Conservation (phyloP, 2,888 invertebrate species). For the Anoplius nigerrimus region DNA sequence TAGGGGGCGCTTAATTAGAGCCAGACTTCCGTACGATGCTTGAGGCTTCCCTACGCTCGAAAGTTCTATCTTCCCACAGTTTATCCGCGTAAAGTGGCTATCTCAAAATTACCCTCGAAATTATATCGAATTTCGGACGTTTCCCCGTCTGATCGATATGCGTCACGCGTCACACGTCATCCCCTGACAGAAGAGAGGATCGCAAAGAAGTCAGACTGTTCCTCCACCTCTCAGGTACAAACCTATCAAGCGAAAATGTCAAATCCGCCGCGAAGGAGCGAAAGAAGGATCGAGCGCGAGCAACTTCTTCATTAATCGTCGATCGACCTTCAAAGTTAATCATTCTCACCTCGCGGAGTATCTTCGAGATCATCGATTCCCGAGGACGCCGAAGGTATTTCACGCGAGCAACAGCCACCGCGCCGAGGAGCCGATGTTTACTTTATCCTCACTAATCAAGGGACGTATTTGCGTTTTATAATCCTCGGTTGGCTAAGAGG, state of each 20-base stretch:
- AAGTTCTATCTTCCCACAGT: constrained; percentile 70
- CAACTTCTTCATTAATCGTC: not conserved
- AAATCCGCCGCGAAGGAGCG: not conserved
- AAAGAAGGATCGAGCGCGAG: not conserved
- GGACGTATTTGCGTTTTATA: constrained; percentile 75
- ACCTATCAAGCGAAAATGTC: not conserved
- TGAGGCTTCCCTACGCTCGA: constrained; percentile 70
- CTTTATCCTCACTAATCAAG: constrained; percentile 73
- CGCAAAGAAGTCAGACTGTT: not conserved
- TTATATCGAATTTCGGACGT: constrained; percentile 61
- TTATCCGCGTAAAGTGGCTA: constrained; percentile 73
- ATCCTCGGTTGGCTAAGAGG: constrained; percentile 72
- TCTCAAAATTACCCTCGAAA: constrained; percentile 66
- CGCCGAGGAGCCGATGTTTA: constrained; percentile 67
- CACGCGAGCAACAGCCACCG: constrained; percentile 52
- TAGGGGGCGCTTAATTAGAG: constrained; percentile 74
- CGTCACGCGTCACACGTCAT: not conserved
- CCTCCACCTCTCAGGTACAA: too few relatives aligned
- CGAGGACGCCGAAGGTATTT: constrained; percentile 28
- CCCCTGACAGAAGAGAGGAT: not conserved
- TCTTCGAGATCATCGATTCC: not conserved
- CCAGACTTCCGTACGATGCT: constrained; percentile 74
- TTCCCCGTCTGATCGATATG: constrained; percentile 19
- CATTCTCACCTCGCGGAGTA: too few relatives aligned
- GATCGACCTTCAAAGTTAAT: too few relatives aligned